Base-by-base conservation (phyloP, 1,140 invertebrate genomes). In the Riptortus pedestris region DNA sequence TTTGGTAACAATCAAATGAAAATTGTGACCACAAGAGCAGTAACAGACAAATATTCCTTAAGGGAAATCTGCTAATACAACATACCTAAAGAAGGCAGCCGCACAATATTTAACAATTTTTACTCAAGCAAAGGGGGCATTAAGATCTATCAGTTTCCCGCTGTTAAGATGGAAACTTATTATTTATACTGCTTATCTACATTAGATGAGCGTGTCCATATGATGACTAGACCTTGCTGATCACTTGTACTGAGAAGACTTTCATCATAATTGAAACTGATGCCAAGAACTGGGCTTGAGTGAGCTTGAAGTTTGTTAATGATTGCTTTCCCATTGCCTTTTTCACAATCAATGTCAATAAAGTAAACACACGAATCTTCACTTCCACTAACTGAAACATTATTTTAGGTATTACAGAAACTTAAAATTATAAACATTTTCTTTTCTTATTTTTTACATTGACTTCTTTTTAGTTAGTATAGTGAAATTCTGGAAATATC, bases 191-290 rank as follows among this genome's bases (percentile, higher is more conserved):
- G n/a, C n/a, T n/a, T n/a, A n/a, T n/a, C n/a, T n/a, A 47, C 45
- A 47, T 47, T 47, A 18, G 43, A 45, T 22, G 63, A 28, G 16
- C 82, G 79, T 67, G 87, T 85, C 90, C 90, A 93, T 60, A 93
- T 81, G 70, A 93, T 93, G 64, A 93, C 85, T 68, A 90, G 82
- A 9, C 90, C 91, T 70, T 88, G 81, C 61, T 83, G 77, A 78
- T 94, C 91, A 72, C 85, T 88, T 28, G 88, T 90, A 47, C 90
- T 90, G 29, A 94, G 76, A 65, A 93, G 77, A 72, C 87, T 88
- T 77, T 93, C 91, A 76, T 93, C 89, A 76, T 89, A 90, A 77
- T 91, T 93, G 73, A 94, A 93, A 69, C 84, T 86, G 14, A 93
- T 85, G 63, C 89, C 86, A 2, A 92, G 75, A 28, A 91, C 87